Conservation (phyloP, 2,797 vertebrate genomes). For the Schizopygopsis malacanthus region DNA sequence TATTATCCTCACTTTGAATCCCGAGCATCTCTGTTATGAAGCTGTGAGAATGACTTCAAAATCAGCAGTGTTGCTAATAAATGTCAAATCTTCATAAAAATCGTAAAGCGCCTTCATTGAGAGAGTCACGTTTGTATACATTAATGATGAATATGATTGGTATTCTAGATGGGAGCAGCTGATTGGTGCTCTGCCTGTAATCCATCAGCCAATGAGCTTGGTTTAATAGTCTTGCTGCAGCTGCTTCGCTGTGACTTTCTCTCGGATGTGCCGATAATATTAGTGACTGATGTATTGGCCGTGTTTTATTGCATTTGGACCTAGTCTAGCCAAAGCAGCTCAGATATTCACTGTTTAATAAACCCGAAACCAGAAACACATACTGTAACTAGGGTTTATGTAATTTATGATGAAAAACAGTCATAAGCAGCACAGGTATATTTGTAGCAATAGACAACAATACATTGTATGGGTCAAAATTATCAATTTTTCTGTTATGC, state of each 20-base stretch:
- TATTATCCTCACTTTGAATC: background rate
- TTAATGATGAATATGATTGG: background rate
- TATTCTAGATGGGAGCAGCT: background rate
- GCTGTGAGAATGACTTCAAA: background rate
- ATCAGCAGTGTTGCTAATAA: background rate
- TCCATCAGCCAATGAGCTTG: background rate
- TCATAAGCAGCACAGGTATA: too few species aligned
- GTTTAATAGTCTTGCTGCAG: background rate
- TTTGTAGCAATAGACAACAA: too few species aligned
- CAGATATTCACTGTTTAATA: background rate
- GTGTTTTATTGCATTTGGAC: background rate
- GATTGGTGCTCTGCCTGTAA: background rate
- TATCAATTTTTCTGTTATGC: too few species aligned
- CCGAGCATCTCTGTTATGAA: background rate
- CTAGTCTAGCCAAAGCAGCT: background rate
- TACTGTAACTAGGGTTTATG: background rate
- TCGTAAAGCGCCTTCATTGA: background rate
- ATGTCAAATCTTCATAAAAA: too few species aligned
- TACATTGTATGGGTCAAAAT: too few species aligned
- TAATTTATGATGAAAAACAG: too few species aligned
- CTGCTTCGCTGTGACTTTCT: background rate
- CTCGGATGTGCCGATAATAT: background rate
- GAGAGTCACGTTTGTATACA: background rate
- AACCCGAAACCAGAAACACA: background rate
- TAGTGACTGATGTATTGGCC: background rate